Conservation (phyloP, 2,113 vertebrate species). For the Pteronura brasiliensis region DNA sequence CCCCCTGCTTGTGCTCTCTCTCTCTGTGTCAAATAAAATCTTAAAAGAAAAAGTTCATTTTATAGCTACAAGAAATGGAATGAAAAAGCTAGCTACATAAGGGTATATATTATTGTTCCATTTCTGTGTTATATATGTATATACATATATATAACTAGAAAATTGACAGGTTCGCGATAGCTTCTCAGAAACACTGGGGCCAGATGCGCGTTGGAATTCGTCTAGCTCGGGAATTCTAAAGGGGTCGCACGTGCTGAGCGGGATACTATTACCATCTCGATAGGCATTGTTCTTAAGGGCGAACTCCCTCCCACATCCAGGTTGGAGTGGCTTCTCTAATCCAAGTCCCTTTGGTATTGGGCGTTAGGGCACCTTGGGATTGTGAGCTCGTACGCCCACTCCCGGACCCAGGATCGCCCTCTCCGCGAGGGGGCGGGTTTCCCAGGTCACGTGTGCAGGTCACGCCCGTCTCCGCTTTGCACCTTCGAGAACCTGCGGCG, state of each 20-base stretch:
- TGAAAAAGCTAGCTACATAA: not conserved
- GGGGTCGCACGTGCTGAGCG: not conserved
- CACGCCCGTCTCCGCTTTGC: not conserved
- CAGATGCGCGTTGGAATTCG: not conserved
- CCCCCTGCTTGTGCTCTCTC: too few relatives aligned
- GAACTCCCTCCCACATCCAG: not conserved
- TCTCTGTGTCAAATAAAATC: too few relatives aligned
- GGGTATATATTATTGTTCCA: not conserved
- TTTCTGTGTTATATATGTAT: not conserved
- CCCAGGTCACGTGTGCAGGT: not conserved
- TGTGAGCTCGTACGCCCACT: not conserved
- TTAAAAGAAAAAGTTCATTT: not conserved
- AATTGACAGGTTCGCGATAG: not conserved
- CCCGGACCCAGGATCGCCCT: rapidly evolving
- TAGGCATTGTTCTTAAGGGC: not conserved
- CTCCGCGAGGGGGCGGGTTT: not conserved
- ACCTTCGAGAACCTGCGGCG: not conserved
- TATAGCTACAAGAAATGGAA: not conserved
- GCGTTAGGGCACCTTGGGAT: not conserved
- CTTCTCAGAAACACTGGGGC: not conserved
- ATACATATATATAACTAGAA: too few relatives aligned
- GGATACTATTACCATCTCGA: too few relatives aligned
- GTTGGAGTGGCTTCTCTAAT: not conserved
- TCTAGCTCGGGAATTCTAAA: not conserved
- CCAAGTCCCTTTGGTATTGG: not conserved